A percentile compares a stretch with the other conserved stretches of the same genome.
Conservation (phyloP, 2,113 vertebrate species). For the Larimichthys polyactis region DNA sequence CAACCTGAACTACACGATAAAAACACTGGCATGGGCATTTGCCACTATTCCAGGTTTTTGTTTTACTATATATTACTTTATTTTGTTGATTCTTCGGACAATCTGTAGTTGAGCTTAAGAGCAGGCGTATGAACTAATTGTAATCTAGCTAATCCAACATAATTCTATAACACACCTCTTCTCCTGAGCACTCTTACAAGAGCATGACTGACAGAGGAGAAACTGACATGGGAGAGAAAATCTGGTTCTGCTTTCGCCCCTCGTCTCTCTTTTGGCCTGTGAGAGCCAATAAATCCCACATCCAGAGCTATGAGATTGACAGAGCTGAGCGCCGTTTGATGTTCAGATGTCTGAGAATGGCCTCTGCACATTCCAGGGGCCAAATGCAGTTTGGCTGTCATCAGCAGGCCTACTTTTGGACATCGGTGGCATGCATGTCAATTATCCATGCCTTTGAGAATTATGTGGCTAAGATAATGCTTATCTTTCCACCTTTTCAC, state of each 20-base stretch:
- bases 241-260: constrained; percentile 80
- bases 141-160: constrained; percentile 42
- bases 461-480: constrained; percentile 75
- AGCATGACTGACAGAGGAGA: constrained; percentile 76
- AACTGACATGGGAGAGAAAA: constrained; percentile 75
- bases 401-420: constrained; percentile 66
- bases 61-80: neutral
- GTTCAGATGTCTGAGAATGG: constrained; percentile 77
- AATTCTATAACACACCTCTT: constrained; percentile 37
- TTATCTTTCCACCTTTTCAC: constrained; percentile 83
- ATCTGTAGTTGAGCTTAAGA: neutral
- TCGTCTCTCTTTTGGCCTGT: constrained; percentile 66
- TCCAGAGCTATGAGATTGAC: constrained; percentile 78
- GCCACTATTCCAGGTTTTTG: neutral
- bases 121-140: neutral
- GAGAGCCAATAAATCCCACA: constrained; percentile 79
- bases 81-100: neutral
- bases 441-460: constrained; percentile 77
- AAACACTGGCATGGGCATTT: neutral
- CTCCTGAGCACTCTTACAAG: constrained; percentile 37
- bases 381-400: constrained; percentile 80
- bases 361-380: constrained; percentile 79
- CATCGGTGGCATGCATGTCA: constrained; percentile 66
- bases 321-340: constrained; percentile 78
- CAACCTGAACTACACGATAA: neutral